Percentiles rank a stretch among this genome's conserved stretches.
Evolutionary conservation across 2,888 invertebrate species (phyloP).

Genomic region (Tolmerus cingulatus): DNA sequence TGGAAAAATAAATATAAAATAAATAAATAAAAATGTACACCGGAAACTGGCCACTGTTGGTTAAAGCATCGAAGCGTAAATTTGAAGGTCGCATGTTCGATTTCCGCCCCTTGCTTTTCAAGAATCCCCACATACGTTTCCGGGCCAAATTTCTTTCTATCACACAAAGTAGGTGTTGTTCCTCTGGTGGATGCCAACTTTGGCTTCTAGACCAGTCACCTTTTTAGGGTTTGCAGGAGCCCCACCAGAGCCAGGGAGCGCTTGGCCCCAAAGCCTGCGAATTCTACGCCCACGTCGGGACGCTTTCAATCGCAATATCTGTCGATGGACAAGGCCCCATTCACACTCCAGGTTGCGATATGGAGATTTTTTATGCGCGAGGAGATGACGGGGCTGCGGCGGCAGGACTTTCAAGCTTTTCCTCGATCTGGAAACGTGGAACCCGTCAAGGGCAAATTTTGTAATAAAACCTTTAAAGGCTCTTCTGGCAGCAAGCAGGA

Average conservation of each 20-base stretch:
- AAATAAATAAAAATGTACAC: not conserved
- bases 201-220: not conserved
- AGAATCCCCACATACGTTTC: not conserved
- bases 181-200: not conserved
- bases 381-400: not conserved
- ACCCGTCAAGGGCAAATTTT: conserved; percentile 39
- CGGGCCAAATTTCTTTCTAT: not conserved
- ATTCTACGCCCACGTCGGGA: not conserved
- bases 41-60: no score
- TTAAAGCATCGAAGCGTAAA: no score
- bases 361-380: not conserved
- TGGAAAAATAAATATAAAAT: not conserved
- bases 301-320: conserved; percentile 21
- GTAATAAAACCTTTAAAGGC: conserved; percentile 15
- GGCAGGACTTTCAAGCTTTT: not conserved
- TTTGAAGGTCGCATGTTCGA: no score
- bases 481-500: not conserved
- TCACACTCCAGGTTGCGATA: conserved; percentile 3
- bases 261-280: not conserved
- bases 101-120: no score
- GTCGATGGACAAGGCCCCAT: conserved; percentile 10
- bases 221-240: not conserved
- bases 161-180: not conserved
- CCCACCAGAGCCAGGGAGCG: not conserved
- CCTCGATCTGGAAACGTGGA: not conserved